Conservation (phyloP, 2,113 vertebrate species). For the Corythornis vintsioides region DNA sequence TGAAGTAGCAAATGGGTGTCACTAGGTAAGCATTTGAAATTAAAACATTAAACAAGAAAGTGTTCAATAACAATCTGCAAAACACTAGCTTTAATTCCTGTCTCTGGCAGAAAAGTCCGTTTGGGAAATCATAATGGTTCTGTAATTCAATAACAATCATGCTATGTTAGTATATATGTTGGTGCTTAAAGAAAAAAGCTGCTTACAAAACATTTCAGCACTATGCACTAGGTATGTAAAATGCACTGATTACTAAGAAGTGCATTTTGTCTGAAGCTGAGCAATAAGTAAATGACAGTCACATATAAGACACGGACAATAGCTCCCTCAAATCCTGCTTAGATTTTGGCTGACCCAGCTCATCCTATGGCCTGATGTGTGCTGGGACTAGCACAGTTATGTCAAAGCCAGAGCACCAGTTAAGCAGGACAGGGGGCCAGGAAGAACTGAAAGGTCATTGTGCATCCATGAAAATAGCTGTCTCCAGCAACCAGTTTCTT, state of each 20-base stretch:
- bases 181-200: not conserved
- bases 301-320: not conserved
- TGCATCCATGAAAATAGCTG: not conserved
- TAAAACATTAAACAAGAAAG: not conserved
- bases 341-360: not conserved
- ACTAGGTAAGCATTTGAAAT: not conserved
- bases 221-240: not conserved
- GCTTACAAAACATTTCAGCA: not conserved
- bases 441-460: not conserved
- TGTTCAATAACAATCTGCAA: not conserved
- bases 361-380: too few species aligned
- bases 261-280: not conserved
- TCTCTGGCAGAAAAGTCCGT: not conserved
- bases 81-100: not conserved
- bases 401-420: not conserved
- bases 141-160: not conserved
- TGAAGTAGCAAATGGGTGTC: not conserved
- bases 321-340: not conserved
- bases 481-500: not conserved
- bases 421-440: not conserved
- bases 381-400: fast-evolving
- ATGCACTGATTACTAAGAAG: fast-evolving
- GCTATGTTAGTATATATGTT: too few species aligned
- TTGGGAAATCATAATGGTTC: not conserved
- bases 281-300: not conserved